Base-by-base conservation (phyloP, 2,797 vertebrate species). In the Hipposideros larvatus region DNA sequence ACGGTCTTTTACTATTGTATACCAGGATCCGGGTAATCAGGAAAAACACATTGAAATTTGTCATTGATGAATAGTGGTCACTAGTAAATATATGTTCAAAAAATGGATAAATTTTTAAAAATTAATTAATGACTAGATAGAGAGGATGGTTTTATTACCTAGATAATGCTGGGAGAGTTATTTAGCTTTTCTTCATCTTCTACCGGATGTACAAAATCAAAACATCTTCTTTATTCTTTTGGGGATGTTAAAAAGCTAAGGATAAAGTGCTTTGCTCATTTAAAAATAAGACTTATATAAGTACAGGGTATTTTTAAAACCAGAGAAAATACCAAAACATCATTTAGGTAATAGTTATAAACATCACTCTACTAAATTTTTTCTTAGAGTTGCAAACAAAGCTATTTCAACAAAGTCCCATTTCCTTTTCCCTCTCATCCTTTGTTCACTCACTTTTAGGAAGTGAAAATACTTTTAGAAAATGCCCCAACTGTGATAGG, bases 231-330 rank as follows among this genome's bases (percentile, higher is more conserved):
- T 77, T 90, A 48, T 61, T 31, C 74, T 77, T 78, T 77, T 13
- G 59, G 11, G 9, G 28, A 43, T 46, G 0, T 82, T 82, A 55
- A 84, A 90, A 93, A 11, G 51, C 31, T 91, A 86, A 82, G 86
- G 61, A 74, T 83, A 74, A 96, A 87, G 31, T 51, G 51, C 13
- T 84, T 61, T 85, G 9, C 15, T 55, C 57, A 8, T 86, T 96
- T 93, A 84, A 97, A 96, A 80, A 51, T 46, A 89, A 92, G 22
- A 55, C 26, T 28, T 86, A n/a, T 24, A 4, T 86, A 73, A 85
- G 51, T 31, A 21, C 2, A 48, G 37, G 0, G 19, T 74, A 61
- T 71, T 84, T 89, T 79, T 55, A 87, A 94, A 90, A 57, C 24
- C 18, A 70, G 34, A 65, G n/a, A 19, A 83, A 93, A 78, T 57